Evolutionary conservation across 2,888 invertebrate genomes (phyloP).

Genomic region (Globia sparganii): DNA sequence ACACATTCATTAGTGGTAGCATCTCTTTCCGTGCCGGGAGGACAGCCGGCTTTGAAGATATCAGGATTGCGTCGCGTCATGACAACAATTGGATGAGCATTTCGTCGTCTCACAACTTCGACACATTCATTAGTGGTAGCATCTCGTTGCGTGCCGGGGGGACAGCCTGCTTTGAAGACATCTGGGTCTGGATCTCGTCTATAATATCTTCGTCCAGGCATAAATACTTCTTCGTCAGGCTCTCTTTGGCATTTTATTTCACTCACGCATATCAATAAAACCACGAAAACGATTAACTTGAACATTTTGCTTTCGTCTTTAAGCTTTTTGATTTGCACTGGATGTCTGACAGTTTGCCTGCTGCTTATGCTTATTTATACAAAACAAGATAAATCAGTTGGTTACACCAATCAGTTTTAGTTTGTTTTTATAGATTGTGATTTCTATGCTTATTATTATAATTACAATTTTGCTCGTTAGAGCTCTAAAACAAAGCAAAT

Average conservation of each 20-base stretch:
- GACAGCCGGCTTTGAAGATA: no score
- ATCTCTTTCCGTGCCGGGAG: no score
- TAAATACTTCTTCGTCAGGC: no score
- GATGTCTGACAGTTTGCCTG: background rate
- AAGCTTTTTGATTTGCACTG: background rate
- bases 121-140: background rate
- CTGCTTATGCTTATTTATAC: background rate
- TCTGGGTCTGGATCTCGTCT: background rate
- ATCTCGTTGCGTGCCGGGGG: background rate
- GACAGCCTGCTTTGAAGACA: background rate
- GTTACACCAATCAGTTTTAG: constrained; percentile 2
- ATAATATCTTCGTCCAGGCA: background rate
- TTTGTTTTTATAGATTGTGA: background rate
- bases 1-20: background rate
- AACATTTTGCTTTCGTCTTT: background rate
- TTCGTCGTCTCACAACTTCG: no score
- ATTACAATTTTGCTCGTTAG: background rate
- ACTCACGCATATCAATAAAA: background rate
- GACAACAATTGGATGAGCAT: no score
- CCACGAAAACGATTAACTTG: background rate
- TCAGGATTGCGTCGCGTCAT: no score
- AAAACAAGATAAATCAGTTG: background rate
- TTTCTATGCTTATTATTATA: background rate
- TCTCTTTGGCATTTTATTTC: background rate
- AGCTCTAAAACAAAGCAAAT: background rate